Percentiles rank a stretch among this genome's conserved stretches.
phyloP scores from a whole-genome alignment of 2,797 vertebrate genomes.

The Bradypodion pumilum region DNA sequence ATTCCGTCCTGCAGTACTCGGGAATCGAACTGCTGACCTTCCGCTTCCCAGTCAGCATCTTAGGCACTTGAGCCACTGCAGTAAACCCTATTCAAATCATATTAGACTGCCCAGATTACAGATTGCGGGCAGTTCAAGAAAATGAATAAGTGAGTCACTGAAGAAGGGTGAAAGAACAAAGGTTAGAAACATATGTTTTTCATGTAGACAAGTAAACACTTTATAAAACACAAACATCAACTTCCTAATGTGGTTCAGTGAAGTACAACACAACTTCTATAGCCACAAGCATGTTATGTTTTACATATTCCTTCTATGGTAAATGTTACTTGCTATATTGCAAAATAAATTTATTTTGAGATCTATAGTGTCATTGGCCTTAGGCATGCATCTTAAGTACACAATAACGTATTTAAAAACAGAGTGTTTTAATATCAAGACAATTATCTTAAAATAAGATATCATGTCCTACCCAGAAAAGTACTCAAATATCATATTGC shows the following conservation, averaged over 20 bases:
- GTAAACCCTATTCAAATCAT: background rate
- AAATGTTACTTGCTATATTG: background rate
- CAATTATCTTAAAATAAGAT: constrained; percentile 37
- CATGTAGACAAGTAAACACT: background rate
- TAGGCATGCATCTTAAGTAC: background rate
- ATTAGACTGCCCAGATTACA: background rate
- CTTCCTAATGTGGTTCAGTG: background rate
- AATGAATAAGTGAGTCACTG: too few species aligned
- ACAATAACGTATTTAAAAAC: background rate
- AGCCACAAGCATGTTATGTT: background rate
- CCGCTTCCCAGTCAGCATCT: too few species aligned
- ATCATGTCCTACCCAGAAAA: background rate
- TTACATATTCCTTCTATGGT: background rate
- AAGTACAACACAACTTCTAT: background rate
- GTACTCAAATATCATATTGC: constrained; percentile 3
- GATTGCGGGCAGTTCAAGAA: background rate
- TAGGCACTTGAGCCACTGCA: too few species aligned
- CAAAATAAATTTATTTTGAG: background rate
- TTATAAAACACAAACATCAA: background rate
- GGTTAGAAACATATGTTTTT: background rate
- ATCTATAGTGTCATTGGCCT: background rate
- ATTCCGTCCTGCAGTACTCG: too few species aligned
- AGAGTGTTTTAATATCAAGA: constrained; percentile 10
- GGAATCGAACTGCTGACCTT: too few species aligned
- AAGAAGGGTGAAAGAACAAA: background rate